Percentiles rank a stretch among this genome's conserved stretches.
Evolutionary conservation across 2,888 invertebrate genomes (phyloP).

Genomic region (Thera britannica): DNA sequence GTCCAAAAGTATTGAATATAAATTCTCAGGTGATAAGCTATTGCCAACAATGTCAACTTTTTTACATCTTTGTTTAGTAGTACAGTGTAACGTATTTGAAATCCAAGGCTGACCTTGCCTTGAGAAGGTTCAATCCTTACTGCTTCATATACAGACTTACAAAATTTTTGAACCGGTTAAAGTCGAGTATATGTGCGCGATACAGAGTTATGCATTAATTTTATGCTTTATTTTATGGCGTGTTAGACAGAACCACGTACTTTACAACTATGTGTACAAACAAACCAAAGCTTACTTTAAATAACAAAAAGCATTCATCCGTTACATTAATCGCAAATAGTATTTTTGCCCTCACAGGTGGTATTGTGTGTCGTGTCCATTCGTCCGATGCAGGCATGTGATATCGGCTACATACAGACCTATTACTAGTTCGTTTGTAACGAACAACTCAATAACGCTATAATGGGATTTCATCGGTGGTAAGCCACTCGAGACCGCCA

Average conservation of each 20-base stretch:
- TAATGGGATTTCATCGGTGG: slow-evolving; percentile 78
- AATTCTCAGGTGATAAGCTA: too few relatives aligned
- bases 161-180: not conserved
- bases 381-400: slow-evolving; percentile 52
- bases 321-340: slow-evolving; percentile 44
- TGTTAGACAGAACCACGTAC: too few relatives aligned
- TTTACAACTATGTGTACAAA: too few relatives aligned
- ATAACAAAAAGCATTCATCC: slow-evolving; percentile 30
- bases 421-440: slow-evolving; percentile 60
- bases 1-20: too few relatives aligned
- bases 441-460: slow-evolving; percentile 76
- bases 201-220: too few relatives aligned
- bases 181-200: too few relatives aligned
- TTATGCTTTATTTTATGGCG: too few relatives aligned
- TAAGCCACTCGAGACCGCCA: slow-evolving; percentile 71
- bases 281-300: slow-evolving; percentile 4
- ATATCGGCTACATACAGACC: slow-evolving; percentile 56
- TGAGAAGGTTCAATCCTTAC: not conserved
- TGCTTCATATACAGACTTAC: not conserved
- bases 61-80: too few relatives aligned
- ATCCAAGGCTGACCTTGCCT: not conserved
- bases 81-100: not conserved
- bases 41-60: too few relatives aligned
- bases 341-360: slow-evolving; percentile 51
- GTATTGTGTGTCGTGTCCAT: slow-evolving; percentile 51